Conservation (phyloP, 2,113 vertebrate genomes). For the Mustela nigripes region DNA sequence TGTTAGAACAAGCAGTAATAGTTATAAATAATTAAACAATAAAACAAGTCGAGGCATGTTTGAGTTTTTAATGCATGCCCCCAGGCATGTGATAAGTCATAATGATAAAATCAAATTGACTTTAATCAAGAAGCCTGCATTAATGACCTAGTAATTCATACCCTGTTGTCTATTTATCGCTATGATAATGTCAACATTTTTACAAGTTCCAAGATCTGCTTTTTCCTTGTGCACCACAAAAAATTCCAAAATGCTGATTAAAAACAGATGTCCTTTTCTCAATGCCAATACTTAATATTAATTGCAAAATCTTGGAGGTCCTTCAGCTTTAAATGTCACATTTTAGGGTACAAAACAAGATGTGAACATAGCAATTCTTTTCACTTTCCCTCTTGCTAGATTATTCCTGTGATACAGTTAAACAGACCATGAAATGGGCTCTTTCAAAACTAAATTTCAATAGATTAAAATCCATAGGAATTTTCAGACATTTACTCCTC, state of each 20-base stretch:
- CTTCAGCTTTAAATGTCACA: conserved; percentile 64
- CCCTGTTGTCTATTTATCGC: conserved; percentile 66
- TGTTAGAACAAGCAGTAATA: conserved; percentile 81
- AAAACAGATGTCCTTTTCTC: conserved; percentile 53
- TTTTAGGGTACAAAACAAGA: conserved; percentile 57
- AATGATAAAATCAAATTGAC: conserved; percentile 83
- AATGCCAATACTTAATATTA: conserved; percentile 59
- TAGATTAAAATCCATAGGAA: conserved; percentile 69
- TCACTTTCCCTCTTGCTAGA: conserved; percentile 64
- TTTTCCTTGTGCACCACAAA: conserved; percentile 35
- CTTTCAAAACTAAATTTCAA: conserved; percentile 75
- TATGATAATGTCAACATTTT: conserved; percentile 57
- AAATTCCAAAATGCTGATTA: conserved; percentile 27
- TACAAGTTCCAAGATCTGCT: conserved; percentile 60
- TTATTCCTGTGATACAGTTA: conserved; percentile 64
- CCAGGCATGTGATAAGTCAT: conserved; percentile 76
- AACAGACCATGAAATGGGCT: conserved; percentile 74
- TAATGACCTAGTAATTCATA: conserved; percentile 82
- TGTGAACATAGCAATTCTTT: conserved; percentile 52
- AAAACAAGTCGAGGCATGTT: conserved; percentile 74
- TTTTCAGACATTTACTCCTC: conserved; percentile 51
- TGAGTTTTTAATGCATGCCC: conserved; percentile 82
- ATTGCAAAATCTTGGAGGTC: conserved; percentile 56
- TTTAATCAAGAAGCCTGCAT: conserved; percentile 83
- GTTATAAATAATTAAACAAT: conserved; percentile 84